Base-by-base conservation (phyloP, 2,113 vertebrate species). In the Ctenomys sociabilis region DNA sequence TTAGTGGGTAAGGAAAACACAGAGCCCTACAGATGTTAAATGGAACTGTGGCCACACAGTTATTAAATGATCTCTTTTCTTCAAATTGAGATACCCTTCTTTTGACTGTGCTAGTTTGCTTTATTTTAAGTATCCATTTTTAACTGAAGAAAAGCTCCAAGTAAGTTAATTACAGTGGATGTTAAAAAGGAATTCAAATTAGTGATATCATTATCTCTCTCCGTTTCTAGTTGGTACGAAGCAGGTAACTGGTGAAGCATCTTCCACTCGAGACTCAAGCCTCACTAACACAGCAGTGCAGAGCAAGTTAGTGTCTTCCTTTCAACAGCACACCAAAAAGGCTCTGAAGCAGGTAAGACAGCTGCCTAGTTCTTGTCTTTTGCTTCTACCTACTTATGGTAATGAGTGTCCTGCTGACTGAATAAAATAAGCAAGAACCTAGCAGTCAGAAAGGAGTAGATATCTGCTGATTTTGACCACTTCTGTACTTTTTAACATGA, bases 261-360 rank as follows among this genome's bases (percentile, higher is more conserved):
- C 98, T 98, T 99, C 98, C 97, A 98, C 93, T 98, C 98, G 98
- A 94, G 98, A 99, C 95, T 98, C 98, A 2, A 98, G 98, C 98
- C 98, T 98, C 97, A 98, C 97, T 82, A 98, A 98, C 95, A 94
- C 98, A 94, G 96, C 98, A 0, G 98, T 98, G 96, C 99, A 99
- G 96, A 99, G 98, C 98, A 99, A 99, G 97, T 97, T 99, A 94
- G 98, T 98, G 97, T 99, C 99, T 98, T 99, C 99, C 98, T 99
- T 99, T 95, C 99, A 99, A 97, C 99, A 99, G 88, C 98, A 99
- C 98, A 99, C 99, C 98, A 99, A 99, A 98, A 99, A 99, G 98
- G 99, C 99, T 95, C 98, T 99, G 96, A 99, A 99, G 97, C 99
- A 99, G 99, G 99, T 99, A 99, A 98, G 98, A 61, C 91, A 32